Evolutionary conservation across 2,888 invertebrate genomes (phyloP), one percentile per base, ranked within the genome.

Genomic region (Xestobium rufovillosum): DNA sequence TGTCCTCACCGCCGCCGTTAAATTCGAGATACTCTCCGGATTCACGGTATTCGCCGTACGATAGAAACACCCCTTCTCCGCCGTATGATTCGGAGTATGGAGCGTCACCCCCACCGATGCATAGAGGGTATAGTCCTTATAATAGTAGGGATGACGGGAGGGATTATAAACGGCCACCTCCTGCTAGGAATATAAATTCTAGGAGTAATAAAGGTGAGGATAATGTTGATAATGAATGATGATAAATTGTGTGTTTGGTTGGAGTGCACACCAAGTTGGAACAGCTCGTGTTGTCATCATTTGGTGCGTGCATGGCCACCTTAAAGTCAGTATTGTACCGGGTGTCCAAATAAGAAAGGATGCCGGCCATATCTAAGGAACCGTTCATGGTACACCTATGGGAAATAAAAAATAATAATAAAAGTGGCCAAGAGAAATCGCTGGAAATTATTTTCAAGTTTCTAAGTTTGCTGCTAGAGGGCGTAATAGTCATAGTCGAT

Each of bases 51-150:
- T 61, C 61, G 4, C 60, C 60, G 1, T 65, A 62, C 40, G 80
- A 80, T 57, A 75, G 79, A 9, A 75, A 75, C 51, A 75, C 76
- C 64, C 78, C 78, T 2, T 78, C 78, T 11, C 68, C 78, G 1
- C 57, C 61, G 6, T 59, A 59, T 14, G 81, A 80, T 61, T 78
- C 78, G 2, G 81, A 81, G 54, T 78, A 77, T 53, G 75, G 77
- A 58, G 76, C 76, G 48, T 75, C 75, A 30, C 76, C 78, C 9
- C 65, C 75, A 1, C 59, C 72, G 33, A 55, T 61, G 26, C 66
- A 66, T 38, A 67, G 71, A 26, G 58, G 64, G 33, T 66, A 72
- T 40, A 62, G 58, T 49, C 61, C 63, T 3, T 63, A 60, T 34
- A 49, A 48, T 33, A 51, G 52, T 36, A 54, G 56, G 26, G 55